Conservation (phyloP, 2,888 invertebrate genomes). For the Netelia virgata region DNA sequence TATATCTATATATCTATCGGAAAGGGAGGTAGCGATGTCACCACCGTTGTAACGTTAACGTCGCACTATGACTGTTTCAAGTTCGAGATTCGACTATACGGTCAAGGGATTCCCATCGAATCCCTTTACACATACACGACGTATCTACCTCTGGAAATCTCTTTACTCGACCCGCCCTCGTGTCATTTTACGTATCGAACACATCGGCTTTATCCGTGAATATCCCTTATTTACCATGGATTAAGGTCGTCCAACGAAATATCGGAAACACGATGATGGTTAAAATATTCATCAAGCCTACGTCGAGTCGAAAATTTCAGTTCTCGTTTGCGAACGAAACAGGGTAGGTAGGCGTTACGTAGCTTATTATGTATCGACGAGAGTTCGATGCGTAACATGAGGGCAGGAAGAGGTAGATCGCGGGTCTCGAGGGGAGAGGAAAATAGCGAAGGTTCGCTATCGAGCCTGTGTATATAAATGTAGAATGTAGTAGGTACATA, state of each 20-base stretch:
- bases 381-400: background rate
- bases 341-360: background rate
- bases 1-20: slow-evolving; percentile 3
- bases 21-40: slow-evolving; percentile 18
- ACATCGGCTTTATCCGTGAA: no score
- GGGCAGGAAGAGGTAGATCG: background rate
- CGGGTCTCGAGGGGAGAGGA: background rate
- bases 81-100: slow-evolving; percentile 24
- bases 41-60: slow-evolving; percentile 12
- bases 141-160: background rate
- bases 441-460: background rate
- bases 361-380: slow-evolving; percentile 8
- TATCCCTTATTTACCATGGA: no score
- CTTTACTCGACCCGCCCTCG: background rate
- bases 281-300: no score
- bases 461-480: slow-evolving; percentile 14
- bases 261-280: no score
- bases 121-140: slow-evolving; percentile 5
- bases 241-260: no score
- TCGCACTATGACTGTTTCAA: slow-evolving; percentile 10
- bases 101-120: slow-evolving; percentile 33
- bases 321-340: no score
- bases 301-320: no score
- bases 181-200: no score
- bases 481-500: background rate